These are phyloP conservation scores for Cyphomyrmex costatus DNA, from an alignment of 1,140 invertebrate genomes.

Conservation along the genomic window DNA sequence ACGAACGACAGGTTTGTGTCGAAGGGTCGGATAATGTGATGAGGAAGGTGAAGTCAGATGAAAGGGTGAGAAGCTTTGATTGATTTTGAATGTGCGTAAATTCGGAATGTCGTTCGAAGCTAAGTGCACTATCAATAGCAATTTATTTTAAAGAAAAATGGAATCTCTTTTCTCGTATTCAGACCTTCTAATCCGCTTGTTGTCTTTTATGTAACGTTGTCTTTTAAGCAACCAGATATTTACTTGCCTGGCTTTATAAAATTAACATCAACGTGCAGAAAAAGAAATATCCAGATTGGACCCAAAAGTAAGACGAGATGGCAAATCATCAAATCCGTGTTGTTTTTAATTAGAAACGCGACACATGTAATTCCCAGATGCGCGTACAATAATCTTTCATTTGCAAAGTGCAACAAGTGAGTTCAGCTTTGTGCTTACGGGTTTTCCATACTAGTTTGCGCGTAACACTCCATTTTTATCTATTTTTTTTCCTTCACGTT, in stretches of 20 bases:
- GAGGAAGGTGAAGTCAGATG: background rate
- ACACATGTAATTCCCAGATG: background rate
- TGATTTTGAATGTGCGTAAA: conserved; percentile 53
- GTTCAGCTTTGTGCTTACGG: background rate
- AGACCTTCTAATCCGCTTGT: background rate
- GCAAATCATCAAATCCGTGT: conserved; percentile 1
- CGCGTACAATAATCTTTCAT: conserved; percentile 33
- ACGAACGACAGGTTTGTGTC: background rate
- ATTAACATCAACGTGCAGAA: background rate
- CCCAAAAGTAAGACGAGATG: background rate
- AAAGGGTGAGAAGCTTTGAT: conserved; percentile 45
- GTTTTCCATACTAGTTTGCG: conserved; percentile 11
- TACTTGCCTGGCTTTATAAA: background rate
- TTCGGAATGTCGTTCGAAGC: conserved; percentile 9
- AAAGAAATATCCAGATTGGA: background rate
- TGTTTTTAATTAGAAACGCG: conserved; percentile 16
- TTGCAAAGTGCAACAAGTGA: conserved; percentile 59
- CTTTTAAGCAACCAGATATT: background rate
- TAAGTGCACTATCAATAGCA: conserved; percentile 5
- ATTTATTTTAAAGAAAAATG: conserved; percentile 38
- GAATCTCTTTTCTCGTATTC: background rate
- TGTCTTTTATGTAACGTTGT: background rate
- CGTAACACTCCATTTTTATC: background rate
- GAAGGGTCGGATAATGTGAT: background rate
- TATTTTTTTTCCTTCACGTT: conserved; percentile 25